Evolutionary conservation across 2,113 vertebrate genomes (phyloP).

Genomic region (Microtus montanus): DNA sequence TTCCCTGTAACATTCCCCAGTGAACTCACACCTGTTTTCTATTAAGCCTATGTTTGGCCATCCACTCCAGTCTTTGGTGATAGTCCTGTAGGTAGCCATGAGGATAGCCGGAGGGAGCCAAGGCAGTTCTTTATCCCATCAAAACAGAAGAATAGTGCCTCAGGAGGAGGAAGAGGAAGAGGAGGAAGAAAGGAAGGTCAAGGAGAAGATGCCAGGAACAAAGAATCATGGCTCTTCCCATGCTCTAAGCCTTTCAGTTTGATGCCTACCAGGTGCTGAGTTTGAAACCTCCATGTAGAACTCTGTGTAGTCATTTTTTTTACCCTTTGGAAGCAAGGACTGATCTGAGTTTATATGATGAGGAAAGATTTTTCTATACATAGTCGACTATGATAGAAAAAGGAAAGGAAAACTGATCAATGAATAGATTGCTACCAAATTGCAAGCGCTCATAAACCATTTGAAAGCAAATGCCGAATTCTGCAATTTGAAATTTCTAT

Average conservation of each 20-base stretch:
- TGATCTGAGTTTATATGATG: background rate
- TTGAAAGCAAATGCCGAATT: background rate
- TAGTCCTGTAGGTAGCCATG: background rate
- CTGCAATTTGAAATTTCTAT: background rate
- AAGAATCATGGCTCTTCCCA: background rate
- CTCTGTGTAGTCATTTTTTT: background rate
- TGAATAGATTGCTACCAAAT: background rate
- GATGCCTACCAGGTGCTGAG: background rate
- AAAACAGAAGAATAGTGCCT: background rate
- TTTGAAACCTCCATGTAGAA: constrained; percentile 20
- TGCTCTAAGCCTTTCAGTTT: background rate
- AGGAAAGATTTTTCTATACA: background rate
- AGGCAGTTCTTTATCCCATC: background rate
- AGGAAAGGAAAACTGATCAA: background rate
- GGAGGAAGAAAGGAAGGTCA: background rate
- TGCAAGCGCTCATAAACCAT: background rate
- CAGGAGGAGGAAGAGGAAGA: background rate
- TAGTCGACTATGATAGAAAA: background rate
- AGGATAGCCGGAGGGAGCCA: background rate
- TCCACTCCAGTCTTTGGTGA: background rate
- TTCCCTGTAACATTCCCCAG: background rate
- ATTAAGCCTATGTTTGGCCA: background rate
- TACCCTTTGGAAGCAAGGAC: constrained; percentile 2
- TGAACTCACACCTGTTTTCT: background rate
- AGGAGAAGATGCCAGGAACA: background rate